Percentiles rank a stretch among this genome's conserved stretches.
phyloP scores from a whole-genome alignment of 2,797 vertebrate genomes.

The Champsocephalus gunnari region DNA sequence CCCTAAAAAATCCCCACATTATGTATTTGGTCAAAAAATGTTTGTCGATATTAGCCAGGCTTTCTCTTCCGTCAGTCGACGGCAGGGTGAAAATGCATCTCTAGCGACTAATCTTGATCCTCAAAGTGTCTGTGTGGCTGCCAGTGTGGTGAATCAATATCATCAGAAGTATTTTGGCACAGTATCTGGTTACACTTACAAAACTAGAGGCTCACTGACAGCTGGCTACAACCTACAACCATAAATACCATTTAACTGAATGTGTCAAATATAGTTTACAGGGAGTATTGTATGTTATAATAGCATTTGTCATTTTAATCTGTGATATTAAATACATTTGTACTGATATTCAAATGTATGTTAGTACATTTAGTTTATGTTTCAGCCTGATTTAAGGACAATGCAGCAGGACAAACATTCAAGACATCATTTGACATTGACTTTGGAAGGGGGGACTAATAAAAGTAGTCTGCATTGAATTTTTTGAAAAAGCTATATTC shows the following conservation, averaged over 20 bases:
- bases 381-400: background rate
- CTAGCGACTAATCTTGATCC: background rate
- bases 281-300: background rate
- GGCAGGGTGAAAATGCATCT: background rate
- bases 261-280: constrained; percentile 18
- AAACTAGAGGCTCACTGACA: constrained; percentile 36
- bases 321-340: background rate
- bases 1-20: background rate
- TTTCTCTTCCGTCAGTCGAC: background rate
- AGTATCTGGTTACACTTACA: constrained; percentile 41
- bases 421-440: background rate
- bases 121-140: constrained; percentile 13
- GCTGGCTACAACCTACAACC: constrained; percentile 37
- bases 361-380: background rate
- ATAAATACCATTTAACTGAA: constrained; percentile 37
- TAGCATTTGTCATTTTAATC: background rate
- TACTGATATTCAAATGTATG: background rate
- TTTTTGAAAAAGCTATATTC: background rate
- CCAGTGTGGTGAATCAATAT: constrained; percentile 43
- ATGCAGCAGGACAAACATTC: background rate
- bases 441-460: background rate
- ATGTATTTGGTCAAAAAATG: background rate
- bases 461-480: background rate
- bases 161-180: constrained; percentile 32
- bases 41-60: background rate